These are phyloP conservation scores for Leuctra nigra DNA, from an alignment of 2,888 invertebrate species.

Conservation along the genomic window DNA sequence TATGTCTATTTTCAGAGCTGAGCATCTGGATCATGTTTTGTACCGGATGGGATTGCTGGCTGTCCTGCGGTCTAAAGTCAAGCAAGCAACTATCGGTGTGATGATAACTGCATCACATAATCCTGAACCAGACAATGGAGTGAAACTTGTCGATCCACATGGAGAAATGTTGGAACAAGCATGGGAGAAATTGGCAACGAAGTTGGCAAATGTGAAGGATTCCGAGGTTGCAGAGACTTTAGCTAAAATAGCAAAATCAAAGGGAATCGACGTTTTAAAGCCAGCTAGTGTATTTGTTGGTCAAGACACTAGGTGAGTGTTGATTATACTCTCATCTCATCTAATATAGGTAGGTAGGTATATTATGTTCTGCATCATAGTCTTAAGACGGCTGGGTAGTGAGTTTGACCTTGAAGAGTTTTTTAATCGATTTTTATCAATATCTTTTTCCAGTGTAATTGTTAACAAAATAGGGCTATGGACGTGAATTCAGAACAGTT, in stretches of 20 bases:
- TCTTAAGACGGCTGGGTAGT: no score
- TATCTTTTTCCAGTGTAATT: no score
- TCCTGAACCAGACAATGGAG: constrained; percentile 91
- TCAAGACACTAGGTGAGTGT: constrained; percentile 63
- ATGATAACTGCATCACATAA: constrained; percentile 99
- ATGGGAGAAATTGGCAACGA: constrained; percentile 89
- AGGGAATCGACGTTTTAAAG: constrained; percentile 64
- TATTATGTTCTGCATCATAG: no score
- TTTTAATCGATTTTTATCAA: no score
- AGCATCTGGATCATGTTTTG: constrained; percentile 80
- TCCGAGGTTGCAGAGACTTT: constrained; percentile 63
- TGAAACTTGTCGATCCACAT: constrained; percentile 90
- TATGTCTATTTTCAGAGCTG: constrained; percentile 70
- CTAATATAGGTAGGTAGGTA: no score
- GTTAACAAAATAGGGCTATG: no score
- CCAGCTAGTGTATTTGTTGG: constrained; percentile 75
- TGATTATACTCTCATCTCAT: no score
- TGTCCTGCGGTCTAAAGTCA: constrained; percentile 75
- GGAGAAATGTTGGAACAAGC: constrained; percentile 93
- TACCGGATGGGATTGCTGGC: constrained; percentile 93
- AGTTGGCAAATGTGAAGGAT: constrained; percentile 75
- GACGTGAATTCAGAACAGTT: no score
- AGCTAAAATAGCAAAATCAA: constrained; percentile 59
- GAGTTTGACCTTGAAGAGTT: no score
- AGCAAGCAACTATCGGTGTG: constrained; percentile 81